Evolutionary conservation across 2,888 invertebrate species (phyloP).

Genomic region (Aporophyla nigra): DNA sequence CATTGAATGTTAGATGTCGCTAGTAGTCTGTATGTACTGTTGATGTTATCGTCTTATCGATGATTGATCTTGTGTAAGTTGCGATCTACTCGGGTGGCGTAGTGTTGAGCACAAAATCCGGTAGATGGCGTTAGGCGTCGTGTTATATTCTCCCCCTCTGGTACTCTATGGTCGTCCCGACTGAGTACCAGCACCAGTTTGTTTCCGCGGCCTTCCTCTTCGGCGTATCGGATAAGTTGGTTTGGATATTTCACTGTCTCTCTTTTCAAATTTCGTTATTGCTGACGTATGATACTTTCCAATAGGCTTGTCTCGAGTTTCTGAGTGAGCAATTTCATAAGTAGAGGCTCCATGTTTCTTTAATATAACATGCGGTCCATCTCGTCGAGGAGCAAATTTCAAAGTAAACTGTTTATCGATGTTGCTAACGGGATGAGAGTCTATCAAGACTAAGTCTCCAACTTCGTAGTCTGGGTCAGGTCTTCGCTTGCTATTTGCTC

Average conservation of each 20-base stretch:
- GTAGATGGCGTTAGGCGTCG: not conserved
- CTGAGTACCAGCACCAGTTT: not conserved
- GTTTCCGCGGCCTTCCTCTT: constrained; percentile 2
- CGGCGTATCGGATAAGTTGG: constrained; percentile 2
- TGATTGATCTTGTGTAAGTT: too few relatives aligned
- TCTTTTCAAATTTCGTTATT: constrained; percentile 21
- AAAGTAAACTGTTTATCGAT: not conserved
- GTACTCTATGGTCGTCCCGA: constrained; percentile 3
- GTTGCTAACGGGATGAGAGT: not conserved
- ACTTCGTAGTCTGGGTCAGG: too few relatives aligned
- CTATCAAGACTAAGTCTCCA: too few relatives aligned
- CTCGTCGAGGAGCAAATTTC: not conserved
- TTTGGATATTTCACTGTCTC: constrained; percentile 6
- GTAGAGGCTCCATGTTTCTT: not conserved
- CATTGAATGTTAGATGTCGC: too few relatives aligned
- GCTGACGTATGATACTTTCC: constrained; percentile 31
- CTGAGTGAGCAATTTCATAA: not conserved
- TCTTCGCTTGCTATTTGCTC: too few relatives aligned
- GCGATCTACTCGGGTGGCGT: too few relatives aligned
- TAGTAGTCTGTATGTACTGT: too few relatives aligned
- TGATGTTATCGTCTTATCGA: too few relatives aligned
- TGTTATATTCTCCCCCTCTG: not conserved
- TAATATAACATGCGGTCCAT: not conserved
- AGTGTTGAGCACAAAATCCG: not conserved
- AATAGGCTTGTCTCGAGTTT: not conserved